phyloP scores from a whole-genome alignment of 2,888 invertebrate species.

The Chymomyza caudatula region DNA sequence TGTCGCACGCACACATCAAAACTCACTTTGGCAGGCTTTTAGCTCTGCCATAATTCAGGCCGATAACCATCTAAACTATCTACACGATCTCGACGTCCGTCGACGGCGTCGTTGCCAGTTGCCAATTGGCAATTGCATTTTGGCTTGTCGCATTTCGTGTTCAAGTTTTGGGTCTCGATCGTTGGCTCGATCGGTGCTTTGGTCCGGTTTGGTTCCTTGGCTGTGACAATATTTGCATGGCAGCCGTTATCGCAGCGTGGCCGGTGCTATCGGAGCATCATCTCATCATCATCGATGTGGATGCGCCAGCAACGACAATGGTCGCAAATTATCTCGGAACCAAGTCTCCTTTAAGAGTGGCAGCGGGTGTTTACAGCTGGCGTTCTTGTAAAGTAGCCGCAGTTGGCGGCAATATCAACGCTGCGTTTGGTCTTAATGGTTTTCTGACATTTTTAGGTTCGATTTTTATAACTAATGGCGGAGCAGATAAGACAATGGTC shows the following conservation, averaged over 20 bases:
- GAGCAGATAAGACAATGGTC: conserved; percentile 51
- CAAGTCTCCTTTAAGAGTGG: conserved; percentile 39
- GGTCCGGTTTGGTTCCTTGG: conserved; percentile 7
- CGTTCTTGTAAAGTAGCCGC: background rate
- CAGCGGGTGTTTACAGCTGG: background rate
- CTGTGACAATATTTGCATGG: conserved; percentile 63
- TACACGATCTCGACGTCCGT: conserved; percentile 66
- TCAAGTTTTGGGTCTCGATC: background rate
- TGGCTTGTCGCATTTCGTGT: conserved; percentile 36
- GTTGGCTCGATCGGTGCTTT: background rate
- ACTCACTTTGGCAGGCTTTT: conserved; percentile 65
- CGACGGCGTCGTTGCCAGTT: conserved; percentile 12
- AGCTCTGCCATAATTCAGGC: conserved; percentile 69
- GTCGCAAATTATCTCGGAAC: conserved; percentile 64
- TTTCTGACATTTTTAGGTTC: conserved; percentile 64
- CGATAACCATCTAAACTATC: conserved; percentile 71
- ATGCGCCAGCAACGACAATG: conserved; percentile 70
- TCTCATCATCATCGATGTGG: conserved; percentile 55
- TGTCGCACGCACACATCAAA: conserved; percentile 23
- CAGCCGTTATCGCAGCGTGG: conserved; percentile 47
- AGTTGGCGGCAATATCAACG: conserved; percentile 4
- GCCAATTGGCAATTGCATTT: conserved; percentile 44
- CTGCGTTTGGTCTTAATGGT: conserved; percentile 45
- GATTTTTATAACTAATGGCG: conserved; percentile 60
- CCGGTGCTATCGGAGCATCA: conserved; percentile 61